phyloP scores from a whole-genome alignment of 2,113 vertebrate genomes.

The Syrrhaptes paradoxus region DNA sequence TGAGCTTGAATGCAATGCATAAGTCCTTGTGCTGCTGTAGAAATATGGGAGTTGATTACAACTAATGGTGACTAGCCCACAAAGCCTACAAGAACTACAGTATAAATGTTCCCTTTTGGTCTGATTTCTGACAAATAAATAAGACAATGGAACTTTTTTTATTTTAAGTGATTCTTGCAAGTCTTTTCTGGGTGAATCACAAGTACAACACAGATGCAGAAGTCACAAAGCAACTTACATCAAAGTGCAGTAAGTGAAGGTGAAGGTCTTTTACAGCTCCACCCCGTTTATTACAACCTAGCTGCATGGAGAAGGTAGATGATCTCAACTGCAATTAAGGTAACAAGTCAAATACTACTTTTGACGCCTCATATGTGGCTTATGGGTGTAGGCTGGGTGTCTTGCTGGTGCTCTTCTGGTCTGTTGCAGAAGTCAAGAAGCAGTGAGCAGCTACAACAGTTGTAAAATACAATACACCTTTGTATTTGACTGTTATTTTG shows the following conservation, averaged over 20 bases:
- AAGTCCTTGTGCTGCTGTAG: background rate
- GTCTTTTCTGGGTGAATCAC: background rate
- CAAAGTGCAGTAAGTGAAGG: background rate
- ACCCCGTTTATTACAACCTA: background rate
- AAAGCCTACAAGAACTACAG: background rate
- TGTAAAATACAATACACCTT: background rate
- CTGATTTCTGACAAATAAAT: background rate
- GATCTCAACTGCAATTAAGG: background rate
- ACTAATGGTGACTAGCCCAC: background rate
- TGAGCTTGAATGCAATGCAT: background rate
- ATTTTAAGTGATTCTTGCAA: background rate
- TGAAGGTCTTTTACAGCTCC: background rate
- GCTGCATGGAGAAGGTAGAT: too few relatives aligned
- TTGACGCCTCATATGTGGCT: accelerated
- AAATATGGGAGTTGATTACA: background rate
- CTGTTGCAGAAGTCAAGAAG: background rate
- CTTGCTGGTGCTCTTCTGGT: background rate
- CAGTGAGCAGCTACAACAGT: accelerated
- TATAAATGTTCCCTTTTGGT: background rate
- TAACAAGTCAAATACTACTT: background rate
- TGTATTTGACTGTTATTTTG: background rate
- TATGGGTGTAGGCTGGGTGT: background rate
- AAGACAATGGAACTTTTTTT: background rate
- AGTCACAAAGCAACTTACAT: background rate
- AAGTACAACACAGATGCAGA: background rate